Conservation (phyloP, 2,888 invertebrate genomes). For the Ephialtes manifestator region DNA sequence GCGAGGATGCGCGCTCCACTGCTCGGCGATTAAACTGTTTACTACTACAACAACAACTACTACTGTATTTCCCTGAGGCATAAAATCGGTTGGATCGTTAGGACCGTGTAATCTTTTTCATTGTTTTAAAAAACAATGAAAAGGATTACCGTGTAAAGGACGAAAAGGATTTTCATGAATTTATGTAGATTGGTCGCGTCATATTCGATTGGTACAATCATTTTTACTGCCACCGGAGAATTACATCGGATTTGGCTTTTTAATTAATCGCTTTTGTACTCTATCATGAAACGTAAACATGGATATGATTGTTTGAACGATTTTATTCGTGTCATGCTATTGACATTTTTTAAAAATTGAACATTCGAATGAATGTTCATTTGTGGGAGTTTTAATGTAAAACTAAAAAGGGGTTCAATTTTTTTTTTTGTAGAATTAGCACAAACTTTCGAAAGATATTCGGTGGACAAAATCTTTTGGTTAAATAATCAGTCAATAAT, state of each 20-base stretch:
- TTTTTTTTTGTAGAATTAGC: too few species aligned
- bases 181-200: neutral
- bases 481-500: too few species aligned
- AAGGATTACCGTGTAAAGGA: too few species aligned
- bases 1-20: constrained; percentile 17
- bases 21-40: constrained; percentile 11
- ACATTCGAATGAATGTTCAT: neutral
- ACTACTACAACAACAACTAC: neutral
- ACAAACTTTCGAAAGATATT: too few species aligned
- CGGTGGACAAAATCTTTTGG: too few species aligned
- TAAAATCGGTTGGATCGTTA: constrained; percentile 28
- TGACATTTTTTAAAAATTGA: neutral
- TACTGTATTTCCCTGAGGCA: constrained; percentile 8
- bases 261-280: neutral
- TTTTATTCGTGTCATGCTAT: too few species aligned
- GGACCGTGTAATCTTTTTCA: neutral
- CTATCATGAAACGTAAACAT: neutral
- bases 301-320: too few species aligned
- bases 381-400: neutral
- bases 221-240: neutral
- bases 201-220: neutral
- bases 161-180: neutral
- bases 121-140: neutral
- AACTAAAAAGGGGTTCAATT: too few species aligned
- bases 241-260: neutral